phyloP scores from a whole-genome alignment of 2,113 vertebrate species.

The Pipa parva region DNA sequence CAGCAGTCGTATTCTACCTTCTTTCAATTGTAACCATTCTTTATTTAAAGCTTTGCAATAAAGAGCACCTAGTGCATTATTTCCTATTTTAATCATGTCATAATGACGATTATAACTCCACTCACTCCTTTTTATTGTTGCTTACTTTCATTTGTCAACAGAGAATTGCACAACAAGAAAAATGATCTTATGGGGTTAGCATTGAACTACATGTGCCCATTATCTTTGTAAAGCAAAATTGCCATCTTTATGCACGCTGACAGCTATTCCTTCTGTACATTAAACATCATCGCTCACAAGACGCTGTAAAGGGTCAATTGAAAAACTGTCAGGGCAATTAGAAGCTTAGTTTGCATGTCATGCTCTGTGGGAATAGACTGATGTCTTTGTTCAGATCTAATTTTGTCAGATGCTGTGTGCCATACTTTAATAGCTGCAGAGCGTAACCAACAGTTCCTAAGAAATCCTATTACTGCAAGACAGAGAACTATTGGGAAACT shows the following conservation, averaged over 20 bases:
- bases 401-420: constrained; percentile 24
- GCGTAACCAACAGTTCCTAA: not conserved
- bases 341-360: constrained; percentile 40
- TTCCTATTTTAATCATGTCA: too few species aligned
- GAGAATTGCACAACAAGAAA: not conserved
- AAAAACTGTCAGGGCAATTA: constrained; percentile 41
- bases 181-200: constrained; percentile 14
- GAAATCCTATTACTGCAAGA: not conserved
- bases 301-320: constrained; percentile 39
- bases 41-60: too few species aligned
- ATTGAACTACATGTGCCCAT: constrained; percentile 22
- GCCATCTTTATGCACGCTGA: constrained; percentile 35
- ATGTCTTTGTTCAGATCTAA: constrained; percentile 23
- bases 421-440: constrained; percentile 11
- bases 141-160: too few species aligned
- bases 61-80: too few species aligned
- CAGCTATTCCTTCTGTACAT: constrained; percentile 35
- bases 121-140: too few species aligned
- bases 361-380: constrained; percentile 20
- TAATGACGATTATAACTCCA: too few species aligned
- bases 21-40: too few species aligned
- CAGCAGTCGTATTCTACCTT: too few species aligned
- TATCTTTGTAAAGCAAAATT: constrained; percentile 4
- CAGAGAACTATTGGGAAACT: not conserved
- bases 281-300: constrained; percentile 35